Evolutionary conservation across 2,113 vertebrate genomes (phyloP).

Genomic region (Ahaetulla prasina): DNA sequence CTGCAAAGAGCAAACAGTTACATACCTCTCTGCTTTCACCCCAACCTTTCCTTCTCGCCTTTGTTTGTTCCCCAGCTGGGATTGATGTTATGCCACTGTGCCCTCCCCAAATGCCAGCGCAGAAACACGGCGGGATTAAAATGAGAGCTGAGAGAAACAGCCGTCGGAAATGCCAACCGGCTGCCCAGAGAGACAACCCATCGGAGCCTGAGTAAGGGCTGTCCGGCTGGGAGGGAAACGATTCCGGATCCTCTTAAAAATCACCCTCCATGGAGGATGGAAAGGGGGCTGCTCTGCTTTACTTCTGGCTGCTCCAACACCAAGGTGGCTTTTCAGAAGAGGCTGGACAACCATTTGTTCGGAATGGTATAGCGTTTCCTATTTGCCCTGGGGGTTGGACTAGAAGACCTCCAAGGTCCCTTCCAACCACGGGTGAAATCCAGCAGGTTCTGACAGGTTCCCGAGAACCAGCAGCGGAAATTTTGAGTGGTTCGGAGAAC

Average conservation of each 20-base stretch:
- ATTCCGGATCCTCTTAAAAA: too few species aligned
- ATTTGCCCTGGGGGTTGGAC: not conserved
- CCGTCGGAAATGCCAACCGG: accelerated
- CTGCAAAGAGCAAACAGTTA: not conserved
- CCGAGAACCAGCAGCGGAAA: too few species aligned
- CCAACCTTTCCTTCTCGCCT: not conserved
- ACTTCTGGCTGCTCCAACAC: too few species aligned
- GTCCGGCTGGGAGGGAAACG: accelerated
- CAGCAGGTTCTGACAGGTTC: too few species aligned
- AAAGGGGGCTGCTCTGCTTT: not conserved
- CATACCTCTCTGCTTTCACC: not conserved
- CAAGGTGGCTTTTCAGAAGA: not conserved
- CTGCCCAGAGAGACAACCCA: not conserved
- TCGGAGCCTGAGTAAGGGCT: not conserved
- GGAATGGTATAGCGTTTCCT: not conserved
- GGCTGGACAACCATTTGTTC: not conserved
- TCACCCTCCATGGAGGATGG: not conserved
- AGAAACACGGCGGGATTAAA: not conserved
- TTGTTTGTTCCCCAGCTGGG: not conserved
- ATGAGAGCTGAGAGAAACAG: not conserved
- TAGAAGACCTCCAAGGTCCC: not conserved
- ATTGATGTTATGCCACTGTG: not conserved
- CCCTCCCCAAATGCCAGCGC: not conserved
- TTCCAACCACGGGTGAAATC: too few species aligned
- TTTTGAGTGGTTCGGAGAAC: too few species aligned